Base-by-base conservation (phyloP, 2,797 vertebrate genomes). In the Sebastes vulpes region DNA sequence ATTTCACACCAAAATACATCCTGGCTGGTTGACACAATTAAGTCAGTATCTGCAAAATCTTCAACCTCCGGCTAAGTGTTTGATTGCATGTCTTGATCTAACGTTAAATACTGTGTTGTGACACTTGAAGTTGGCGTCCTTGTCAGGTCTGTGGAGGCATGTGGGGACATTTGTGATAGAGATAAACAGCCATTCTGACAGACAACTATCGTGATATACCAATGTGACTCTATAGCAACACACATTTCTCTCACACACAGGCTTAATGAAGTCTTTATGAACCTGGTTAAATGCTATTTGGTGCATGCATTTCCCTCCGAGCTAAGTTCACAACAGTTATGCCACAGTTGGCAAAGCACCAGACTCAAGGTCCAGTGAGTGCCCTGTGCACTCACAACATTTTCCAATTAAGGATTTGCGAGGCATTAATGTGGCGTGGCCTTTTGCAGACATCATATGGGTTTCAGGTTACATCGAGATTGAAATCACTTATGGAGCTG, bases 401-500 rank as follows among this genome's bases (percentile, higher is more conserved):
- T 89, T 85, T 89, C 69, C 91, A 89, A 90, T 90, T 91, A 85
- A 88, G 90, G 87, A 93, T 93, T 92, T 93, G 88, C 28, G 64
- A 89, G 69, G 88, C 88, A 92, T 90, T 93, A 92, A 90, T 65
- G 82, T 48, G 77, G 9, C 61, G 25, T 35, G 82, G 83, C 83
- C 81, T 86, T 89, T 83, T 73, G 67, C 78, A 84, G 80, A 73
- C 79, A 79, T 84, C 81, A 61, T 85, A 80, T 78, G 71, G 77
- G 82, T 92, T 81, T 93, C 90, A 78, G 77, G 88, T 93, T 93
- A 83, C 86, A 77, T 81, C 77, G 75, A 90, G 87, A 88, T 52
- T 86, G 75, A 87, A 87, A 89, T 78, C 83, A 75, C 77, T 69
- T 32, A 50, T 32, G n/a, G 46, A 75, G 75, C 70, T 73, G 4